Base-by-base conservation (phyloP, 1,140 invertebrate species). In the Aplysia californica region DNA sequence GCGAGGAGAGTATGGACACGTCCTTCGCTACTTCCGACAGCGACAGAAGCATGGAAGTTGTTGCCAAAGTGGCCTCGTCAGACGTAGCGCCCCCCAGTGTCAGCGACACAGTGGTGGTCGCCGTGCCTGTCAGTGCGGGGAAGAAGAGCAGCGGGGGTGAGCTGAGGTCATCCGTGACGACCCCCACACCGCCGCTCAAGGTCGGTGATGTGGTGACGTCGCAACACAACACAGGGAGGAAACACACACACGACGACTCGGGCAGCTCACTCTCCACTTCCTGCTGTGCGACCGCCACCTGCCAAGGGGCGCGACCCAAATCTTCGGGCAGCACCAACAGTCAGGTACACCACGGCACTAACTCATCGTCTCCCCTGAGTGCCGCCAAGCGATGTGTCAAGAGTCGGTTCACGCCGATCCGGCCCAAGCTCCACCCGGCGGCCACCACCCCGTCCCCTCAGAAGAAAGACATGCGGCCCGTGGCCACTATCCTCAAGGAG, bases 351-450 rank as follows among this genome's bases (percentile, higher is more conserved):
- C n/a, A n/a, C n/a, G n/a, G n/a, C n/a, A 36, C 61, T 20, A 61
- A 10, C 6, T n/a, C 58, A 3, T 58, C 21, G 3, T 73, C 56
- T 59, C 36, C 70, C 35, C 20, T 61, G 10, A 73, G 55, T 4
- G 77, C 79, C 23, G 68, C 81, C 20, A 82, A 79, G 64, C 72
- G 79, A 78, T 68, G 78, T 18, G 41, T 20, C 55, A 76, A 73
- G 55, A 76, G 71, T 50, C 75, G 83, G 67, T 84, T 84, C 77
- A 79, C 80, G 23, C 81, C 81, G 31, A 84, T 84, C 33, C 69
- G 79, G 44, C 83, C 83, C 4, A 84, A 82, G 50, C 55, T 73
- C 39, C 72, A 75, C 38, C 82, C 80, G 2, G 71, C 73, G 21
- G 71, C 75, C 18, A 65, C 76, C 0, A 82, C 79, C 26, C 80